Conservation (phyloP, 2,113 vertebrate species). For the Atractosteus spatula region DNA sequence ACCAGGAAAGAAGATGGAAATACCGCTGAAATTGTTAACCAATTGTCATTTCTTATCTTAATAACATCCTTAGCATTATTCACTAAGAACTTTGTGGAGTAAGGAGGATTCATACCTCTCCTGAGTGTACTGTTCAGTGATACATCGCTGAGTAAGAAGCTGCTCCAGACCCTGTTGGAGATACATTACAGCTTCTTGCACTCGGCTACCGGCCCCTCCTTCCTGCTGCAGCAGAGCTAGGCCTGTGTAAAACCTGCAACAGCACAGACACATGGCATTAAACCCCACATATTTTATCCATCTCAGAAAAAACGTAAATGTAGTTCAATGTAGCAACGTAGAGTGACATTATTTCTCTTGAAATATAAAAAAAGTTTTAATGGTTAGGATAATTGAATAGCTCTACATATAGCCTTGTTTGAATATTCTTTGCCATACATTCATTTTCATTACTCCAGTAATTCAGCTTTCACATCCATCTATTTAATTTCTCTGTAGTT, state of each 20-base stretch:
- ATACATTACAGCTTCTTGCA: constrained; percentile 51
- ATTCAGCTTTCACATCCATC: too few species aligned
- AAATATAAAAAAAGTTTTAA: background rate
- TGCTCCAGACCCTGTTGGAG: constrained; percentile 64
- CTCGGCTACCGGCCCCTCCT: constrained; percentile 32
- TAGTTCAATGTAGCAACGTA: background rate
- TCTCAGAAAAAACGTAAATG: background rate
- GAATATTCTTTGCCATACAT: too few species aligned
- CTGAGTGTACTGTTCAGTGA: constrained; percentile 2
- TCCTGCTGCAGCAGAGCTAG: constrained; percentile 56
- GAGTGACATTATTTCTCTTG: background rate
- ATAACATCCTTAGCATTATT: too few species aligned
- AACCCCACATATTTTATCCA: background rate
- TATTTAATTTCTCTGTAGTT: too few species aligned
- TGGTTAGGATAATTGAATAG: too few species aligned
- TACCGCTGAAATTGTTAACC: too few species aligned
- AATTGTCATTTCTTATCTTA: too few species aligned
- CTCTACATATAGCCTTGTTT: too few species aligned
- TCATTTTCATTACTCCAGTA: too few species aligned
- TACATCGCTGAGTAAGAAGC: constrained; percentile 45
- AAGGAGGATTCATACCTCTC: constrained; percentile 28
- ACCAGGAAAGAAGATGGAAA: too few species aligned
- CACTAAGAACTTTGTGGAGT: too few species aligned
- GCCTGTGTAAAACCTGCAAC: constrained; percentile 55
- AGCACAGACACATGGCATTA: background rate